Conservation (phyloP, 2,797 vertebrate genomes). For the Xiphorhynchus erythropygius region DNA sequence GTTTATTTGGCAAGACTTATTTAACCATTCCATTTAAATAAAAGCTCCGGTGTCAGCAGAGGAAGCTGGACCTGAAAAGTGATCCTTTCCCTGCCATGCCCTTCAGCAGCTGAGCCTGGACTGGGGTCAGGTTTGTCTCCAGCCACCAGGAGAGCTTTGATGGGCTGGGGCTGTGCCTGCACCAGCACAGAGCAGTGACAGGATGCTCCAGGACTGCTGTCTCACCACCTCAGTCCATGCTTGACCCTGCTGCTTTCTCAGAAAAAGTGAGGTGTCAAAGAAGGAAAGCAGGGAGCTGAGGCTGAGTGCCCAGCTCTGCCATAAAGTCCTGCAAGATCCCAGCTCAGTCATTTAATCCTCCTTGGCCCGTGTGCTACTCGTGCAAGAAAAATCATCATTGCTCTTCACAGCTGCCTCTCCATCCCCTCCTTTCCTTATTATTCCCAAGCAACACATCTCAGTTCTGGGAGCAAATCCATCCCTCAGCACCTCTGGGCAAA, state of each 20-base stretch:
- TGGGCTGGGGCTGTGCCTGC: neutral
- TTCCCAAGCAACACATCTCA: neutral
- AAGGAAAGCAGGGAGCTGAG: neutral
- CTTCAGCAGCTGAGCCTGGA: neutral
- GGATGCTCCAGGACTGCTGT: neutral
- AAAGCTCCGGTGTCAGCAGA: neutral
- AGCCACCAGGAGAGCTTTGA: neutral
- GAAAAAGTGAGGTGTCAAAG: fast-evolving
- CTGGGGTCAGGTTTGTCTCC: neutral
- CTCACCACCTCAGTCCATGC: neutral
- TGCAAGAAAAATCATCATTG: fast-evolving
- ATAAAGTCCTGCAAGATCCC: neutral
- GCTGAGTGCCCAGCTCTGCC: neutral
- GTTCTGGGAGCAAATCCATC: neutral
- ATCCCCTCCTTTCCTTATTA: neutral
- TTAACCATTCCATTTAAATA: neutral
- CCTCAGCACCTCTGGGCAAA: neutral
- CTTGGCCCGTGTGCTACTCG: neutral
- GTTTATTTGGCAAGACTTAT: neutral
- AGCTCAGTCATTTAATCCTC: neutral
- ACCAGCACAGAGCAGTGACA: no score
- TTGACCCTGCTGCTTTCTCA: neutral
- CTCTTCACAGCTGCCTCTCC: no score
- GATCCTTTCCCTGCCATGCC: neutral
- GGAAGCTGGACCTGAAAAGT: neutral